Conservation (phyloP, 2,797 vertebrate genomes). For the Chrysocyon brachyurus region DNA sequence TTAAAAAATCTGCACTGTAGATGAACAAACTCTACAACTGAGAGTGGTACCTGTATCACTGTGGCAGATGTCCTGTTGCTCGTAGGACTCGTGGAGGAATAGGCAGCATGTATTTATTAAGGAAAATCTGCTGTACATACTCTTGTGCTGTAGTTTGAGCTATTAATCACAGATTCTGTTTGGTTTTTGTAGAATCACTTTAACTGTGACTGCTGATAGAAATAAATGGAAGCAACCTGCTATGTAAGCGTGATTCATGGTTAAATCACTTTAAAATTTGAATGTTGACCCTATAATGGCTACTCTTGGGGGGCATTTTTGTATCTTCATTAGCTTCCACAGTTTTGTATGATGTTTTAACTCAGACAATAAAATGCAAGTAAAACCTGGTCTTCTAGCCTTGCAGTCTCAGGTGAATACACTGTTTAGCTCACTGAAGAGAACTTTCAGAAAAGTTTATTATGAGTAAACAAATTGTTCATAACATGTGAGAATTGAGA, state of each 20-base stretch:
- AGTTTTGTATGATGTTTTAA: conserved; percentile 17
- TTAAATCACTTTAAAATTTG: conserved; percentile 43
- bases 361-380: not conserved
- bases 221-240: conserved; percentile 19
- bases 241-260: not conserved
- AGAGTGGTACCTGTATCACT: not conserved
- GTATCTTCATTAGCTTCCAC: not conserved
- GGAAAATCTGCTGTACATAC: not conserved
- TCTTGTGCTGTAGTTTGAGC: not conserved
- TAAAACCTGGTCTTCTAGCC: not conserved
- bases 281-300: not conserved
- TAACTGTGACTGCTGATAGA: conserved; percentile 44
- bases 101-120: not conserved
- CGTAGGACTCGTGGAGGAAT: not conserved
- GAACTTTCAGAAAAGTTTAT: not conserved
- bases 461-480: not conserved
- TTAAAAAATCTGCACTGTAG: not conserved
- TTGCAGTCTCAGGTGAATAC: not conserved
- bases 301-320: conserved; percentile 1
- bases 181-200: conserved; percentile 16
- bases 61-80: not conserved
- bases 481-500: not conserved
- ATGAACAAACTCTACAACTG: not conserved
- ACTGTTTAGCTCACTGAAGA: not conserved
- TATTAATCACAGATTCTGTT: conserved; percentile 4